Percentiles rank a stretch among this genome's conserved stretches.
Conservation (phyloP, 92 coral and sea anemone species). For the Heteractis magnifica region DNA sequence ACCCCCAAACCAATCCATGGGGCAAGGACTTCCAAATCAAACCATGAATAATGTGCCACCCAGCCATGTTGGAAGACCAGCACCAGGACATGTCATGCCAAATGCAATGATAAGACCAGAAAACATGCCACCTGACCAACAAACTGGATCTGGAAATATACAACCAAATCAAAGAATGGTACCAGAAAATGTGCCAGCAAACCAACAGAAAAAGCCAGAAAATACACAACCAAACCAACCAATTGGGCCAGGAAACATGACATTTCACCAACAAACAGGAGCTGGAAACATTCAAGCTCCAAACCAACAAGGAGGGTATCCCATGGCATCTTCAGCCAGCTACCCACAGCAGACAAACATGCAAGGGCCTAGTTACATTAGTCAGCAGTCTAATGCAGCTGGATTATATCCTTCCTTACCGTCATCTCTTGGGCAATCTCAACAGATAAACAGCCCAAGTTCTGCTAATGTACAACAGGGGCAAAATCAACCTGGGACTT, state of each 20-base stretch:
- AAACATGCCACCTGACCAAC: neutral
- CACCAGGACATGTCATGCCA: neutral
- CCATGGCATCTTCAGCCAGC: neutral
- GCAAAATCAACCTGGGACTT: neutral
- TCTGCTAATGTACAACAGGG: neutral
- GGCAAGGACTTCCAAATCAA: neutral
- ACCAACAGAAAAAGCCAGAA: neutral
- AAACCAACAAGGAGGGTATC: neutral
- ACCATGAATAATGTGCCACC: neutral
- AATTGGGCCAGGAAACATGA: neutral
- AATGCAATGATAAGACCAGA: neutral
- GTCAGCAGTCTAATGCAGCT: neutral
- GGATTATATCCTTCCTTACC: neutral
- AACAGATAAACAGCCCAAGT: neutral
- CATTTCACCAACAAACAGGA: slow-evolving; percentile 12
- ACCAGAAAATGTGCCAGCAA: neutral
- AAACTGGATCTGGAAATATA: neutral
- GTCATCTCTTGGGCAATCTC: slow-evolving; percentile 7
- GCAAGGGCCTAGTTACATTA: neutral
- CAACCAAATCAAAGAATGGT: neutral
- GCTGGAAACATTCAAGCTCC: neutral
- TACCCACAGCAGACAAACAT: slow-evolving; percentile 6
- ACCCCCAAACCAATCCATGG: neutral
- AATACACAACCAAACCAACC: neutral
- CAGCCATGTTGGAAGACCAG: neutral